Evolutionary conservation across 2,113 vertebrate species (phyloP).

Genomic region (Carlito syrichta): DNA sequence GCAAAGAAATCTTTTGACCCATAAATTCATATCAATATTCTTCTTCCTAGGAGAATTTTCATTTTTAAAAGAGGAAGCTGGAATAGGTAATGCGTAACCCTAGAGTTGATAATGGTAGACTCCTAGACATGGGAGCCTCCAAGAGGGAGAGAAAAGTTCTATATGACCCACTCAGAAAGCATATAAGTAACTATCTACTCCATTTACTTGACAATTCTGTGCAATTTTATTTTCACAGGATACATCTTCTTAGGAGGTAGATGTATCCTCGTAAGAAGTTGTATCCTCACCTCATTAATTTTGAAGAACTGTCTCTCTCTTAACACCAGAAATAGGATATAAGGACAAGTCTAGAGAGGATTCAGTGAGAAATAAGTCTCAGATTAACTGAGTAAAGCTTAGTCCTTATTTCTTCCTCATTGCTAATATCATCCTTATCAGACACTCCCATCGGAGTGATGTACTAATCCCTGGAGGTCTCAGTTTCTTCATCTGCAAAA

Average conservation of each 20-base stretch:
- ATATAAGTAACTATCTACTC: background rate
- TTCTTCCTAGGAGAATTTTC: background rate
- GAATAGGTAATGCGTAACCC: background rate
- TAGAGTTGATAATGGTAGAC: background rate
- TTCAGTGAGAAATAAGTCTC: background rate
- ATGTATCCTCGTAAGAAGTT: background rate
- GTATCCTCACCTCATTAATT: background rate
- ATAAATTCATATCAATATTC: background rate
- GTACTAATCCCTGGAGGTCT: background rate
- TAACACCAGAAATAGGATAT: background rate
- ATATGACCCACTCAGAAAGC: background rate
- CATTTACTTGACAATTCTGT: background rate
- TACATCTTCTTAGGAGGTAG: background rate
- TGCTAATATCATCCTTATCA: too few relatives aligned
- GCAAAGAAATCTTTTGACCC: background rate
- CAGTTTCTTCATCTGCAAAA: background rate
- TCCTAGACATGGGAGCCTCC: background rate
- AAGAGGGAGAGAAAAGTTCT: background rate
- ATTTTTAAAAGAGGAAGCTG: background rate
- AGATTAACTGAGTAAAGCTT: background rate
- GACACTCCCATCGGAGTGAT: background rate
- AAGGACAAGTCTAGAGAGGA: background rate
- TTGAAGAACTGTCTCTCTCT: background rate
- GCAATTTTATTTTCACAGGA: background rate
- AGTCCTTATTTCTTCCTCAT: background rate